Conservation (phyloP, 2,113 vertebrate genomes). For the Gadus chalcogrammus region DNA sequence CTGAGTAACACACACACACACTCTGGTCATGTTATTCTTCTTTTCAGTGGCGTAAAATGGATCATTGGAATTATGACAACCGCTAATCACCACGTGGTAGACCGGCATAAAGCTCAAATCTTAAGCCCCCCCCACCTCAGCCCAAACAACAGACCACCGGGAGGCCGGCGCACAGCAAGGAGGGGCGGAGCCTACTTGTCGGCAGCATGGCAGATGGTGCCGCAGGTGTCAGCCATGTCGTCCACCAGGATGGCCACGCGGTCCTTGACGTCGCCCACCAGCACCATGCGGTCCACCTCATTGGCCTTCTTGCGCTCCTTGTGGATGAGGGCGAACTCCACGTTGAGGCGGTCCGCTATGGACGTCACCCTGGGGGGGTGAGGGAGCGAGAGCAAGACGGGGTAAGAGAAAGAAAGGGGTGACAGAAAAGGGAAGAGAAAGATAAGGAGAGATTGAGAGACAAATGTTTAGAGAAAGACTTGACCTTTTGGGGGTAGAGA, state of each 20-base stretch:
- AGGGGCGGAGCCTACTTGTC: conserved; percentile 78
- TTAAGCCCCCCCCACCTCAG: not conserved
- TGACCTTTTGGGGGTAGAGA: too few relatives aligned
- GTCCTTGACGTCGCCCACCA: conserved; percentile 91
- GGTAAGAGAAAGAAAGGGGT: not conserved
- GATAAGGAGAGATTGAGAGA: too few relatives aligned
- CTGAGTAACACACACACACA: too few relatives aligned
- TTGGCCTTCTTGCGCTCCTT: conserved; percentile 96
- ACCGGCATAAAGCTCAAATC: not conserved
- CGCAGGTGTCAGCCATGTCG: conserved; percentile 96
- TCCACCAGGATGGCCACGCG: conserved; percentile 91
- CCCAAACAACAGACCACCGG: not conserved
- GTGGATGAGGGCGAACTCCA: conserved; percentile 95
- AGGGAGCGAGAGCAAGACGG: not conserved
- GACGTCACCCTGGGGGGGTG: conserved; percentile 82
- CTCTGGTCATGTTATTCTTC: too few relatives aligned
- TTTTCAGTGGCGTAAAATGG: too few relatives aligned
- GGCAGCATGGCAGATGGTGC: conserved; percentile 90
- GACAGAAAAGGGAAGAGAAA: not conserved
- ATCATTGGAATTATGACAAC: too few relatives aligned
- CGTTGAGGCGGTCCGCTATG: conserved; percentile 90
- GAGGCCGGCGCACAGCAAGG: not conserved
- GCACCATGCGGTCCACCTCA: conserved; percentile 94
- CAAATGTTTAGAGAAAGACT: too few relatives aligned
- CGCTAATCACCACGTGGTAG: too few relatives aligned